These are phyloP conservation scores for Margaritifera margaritifera DNA, from an alignment of 2,888 invertebrate species.

Conservation along the genomic window DNA sequence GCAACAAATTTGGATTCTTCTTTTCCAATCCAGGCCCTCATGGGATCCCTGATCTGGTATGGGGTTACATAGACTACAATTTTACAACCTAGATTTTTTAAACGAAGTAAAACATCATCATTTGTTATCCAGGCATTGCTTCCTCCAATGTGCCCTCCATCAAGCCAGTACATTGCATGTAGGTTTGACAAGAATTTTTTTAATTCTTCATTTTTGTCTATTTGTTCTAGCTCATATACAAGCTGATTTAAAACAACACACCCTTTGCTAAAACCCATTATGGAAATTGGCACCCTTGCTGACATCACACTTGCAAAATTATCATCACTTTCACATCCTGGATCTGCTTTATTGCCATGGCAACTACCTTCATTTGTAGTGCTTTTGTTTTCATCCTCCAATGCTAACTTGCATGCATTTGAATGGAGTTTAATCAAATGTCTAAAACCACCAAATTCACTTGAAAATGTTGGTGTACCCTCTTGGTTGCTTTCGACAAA, in stretches of 20 bases:
- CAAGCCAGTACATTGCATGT: conserved; percentile 88
- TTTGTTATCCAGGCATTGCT: conserved; percentile 92
- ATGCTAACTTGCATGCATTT: conserved; percentile 35
- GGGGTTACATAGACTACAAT: conserved; percentile 89
- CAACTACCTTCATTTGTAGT: too few relatives aligned
- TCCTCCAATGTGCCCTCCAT: conserved; percentile 92
- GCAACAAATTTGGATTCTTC: conserved; percentile 87
- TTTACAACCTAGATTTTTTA: conserved; percentile 78
- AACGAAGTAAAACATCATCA: conserved; percentile 81
- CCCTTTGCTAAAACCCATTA: conserved; percentile 93
- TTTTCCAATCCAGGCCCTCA: conserved; percentile 87
- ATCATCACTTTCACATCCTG: neutral
- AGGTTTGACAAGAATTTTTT: conserved; percentile 76
- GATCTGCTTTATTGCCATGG: too few relatives aligned
- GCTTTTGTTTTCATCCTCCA: neutral
- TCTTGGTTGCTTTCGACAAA: conserved; percentile 85
- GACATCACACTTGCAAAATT: neutral
- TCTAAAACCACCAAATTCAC: conserved; percentile 81
- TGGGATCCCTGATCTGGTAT: conserved; percentile 88
- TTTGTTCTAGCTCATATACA: conserved; percentile 84
- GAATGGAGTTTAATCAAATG: conserved; percentile 80
- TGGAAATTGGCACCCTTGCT: conserved; percentile 24
- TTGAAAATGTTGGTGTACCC: conserved; percentile 87
- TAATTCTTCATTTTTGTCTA: conserved; percentile 53
- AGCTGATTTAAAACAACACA: conserved; percentile 94